Percentiles rank a stretch among this genome's conserved stretches.
These are phyloP conservation scores for Leucoma salicis DNA, from an alignment of 2,888 invertebrate species.

Conservation along the genomic window DNA sequence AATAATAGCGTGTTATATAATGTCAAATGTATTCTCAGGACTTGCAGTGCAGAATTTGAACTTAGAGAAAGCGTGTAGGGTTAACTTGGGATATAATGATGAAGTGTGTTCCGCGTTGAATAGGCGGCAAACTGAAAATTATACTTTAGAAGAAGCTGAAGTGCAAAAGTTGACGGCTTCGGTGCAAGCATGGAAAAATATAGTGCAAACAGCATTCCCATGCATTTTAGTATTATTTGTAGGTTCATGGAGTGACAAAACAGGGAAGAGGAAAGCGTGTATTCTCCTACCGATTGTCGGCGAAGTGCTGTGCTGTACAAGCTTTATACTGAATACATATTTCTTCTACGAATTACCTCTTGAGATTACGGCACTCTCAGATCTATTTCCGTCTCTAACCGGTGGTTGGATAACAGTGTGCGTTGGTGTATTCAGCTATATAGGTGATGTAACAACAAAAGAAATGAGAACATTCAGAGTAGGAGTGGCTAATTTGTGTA, in stretches of 20 bases:
- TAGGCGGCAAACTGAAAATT: slow-evolving; percentile 86
- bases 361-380: slow-evolving; percentile 80
- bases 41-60: slow-evolving; percentile 92
- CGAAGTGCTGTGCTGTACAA: slow-evolving; percentile 76
- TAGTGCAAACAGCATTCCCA: slow-evolving; percentile 81
- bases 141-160: slow-evolving; percentile 84
- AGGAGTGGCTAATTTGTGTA: slow-evolving; percentile 83
- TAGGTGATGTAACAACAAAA: slow-evolving; percentile 82
- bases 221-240: slow-evolving; percentile 80
- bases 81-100: slow-evolving; percentile 88
- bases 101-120: slow-evolving; percentile 89
- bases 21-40: slow-evolving; percentile 86
- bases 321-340: slow-evolving; percentile 80
- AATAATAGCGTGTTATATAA: slow-evolving; percentile 85
- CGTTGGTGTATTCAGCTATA: slow-evolving; percentile 84
- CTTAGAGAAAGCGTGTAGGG: slow-evolving; percentile 92
- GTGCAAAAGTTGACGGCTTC: slow-evolving; percentile 83
- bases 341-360: slow-evolving; percentile 82
- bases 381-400: slow-evolving; percentile 79
- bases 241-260: slow-evolving; percentile 85
- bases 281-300: slow-evolving; percentile 82
- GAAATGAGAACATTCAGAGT: slow-evolving; percentile 84
- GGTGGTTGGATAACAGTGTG: slow-evolving; percentile 83
- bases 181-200: slow-evolving; percentile 82
- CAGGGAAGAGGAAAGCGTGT: slow-evolving; percentile 81